Conservation (phyloP, 2,113 vertebrate species). For the Phycodurus eques region DNA sequence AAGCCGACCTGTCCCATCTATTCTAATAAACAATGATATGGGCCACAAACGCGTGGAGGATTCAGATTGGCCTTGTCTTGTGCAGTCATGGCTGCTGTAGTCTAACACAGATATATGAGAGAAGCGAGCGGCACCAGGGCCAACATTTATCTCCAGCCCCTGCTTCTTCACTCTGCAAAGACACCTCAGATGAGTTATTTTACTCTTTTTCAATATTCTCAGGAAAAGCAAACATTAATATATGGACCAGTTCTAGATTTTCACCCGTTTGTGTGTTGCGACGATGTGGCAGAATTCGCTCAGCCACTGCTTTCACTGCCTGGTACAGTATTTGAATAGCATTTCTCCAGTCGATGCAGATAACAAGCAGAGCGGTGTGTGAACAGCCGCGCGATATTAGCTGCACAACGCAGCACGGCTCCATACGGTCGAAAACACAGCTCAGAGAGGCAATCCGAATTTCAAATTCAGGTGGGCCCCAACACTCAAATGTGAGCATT, state of each 20-base stretch:
- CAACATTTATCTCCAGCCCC: conserved; percentile 54
- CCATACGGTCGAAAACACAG: too few relatives aligned
- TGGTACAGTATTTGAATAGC: not conserved
- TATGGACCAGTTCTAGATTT: not conserved
- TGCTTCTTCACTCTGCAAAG: conserved; percentile 44
- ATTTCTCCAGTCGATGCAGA: too few relatives aligned
- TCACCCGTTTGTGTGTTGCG: not conserved
- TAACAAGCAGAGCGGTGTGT: too few relatives aligned
- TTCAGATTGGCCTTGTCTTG: conserved; percentile 51
- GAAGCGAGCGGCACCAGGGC: conserved; percentile 45
- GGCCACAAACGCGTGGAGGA: conserved; percentile 6
- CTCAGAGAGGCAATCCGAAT: too few relatives aligned
- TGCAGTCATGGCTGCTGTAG: conserved; percentile 50
- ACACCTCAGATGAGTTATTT: conserved; percentile 21
- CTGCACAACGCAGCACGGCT: too few relatives aligned
- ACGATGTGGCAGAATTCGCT: not conserved
- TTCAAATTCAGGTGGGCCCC: too few relatives aligned
- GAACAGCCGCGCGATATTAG: too few relatives aligned
- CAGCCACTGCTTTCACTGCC: not conserved
- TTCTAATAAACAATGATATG: conserved; percentile 49
- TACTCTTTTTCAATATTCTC: conserved; percentile 10
- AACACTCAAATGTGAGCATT: not conserved
- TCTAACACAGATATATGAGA: conserved; percentile 61
- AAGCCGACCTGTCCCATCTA: conserved; percentile 31
- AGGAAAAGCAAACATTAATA: conserved; percentile 12